phyloP scores from a whole-genome alignment of 2,113 vertebrate genomes.

The Gambusia holbrooki region DNA sequence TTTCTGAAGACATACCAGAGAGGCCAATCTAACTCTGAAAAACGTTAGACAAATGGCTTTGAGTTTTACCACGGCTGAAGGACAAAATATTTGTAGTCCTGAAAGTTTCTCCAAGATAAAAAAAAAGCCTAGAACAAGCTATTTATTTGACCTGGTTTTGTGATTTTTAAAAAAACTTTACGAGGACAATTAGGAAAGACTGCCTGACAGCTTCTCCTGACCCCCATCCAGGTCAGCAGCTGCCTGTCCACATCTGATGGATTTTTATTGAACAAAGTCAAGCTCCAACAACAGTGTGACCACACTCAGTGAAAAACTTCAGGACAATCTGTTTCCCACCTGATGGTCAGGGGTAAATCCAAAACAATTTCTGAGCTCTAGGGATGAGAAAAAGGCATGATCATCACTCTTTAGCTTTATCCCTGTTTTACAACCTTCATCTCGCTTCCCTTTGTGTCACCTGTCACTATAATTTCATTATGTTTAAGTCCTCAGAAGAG shows the following conservation, averaged over 20 bases:
- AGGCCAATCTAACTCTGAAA: slow-evolving; percentile 15
- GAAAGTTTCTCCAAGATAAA: neutral
- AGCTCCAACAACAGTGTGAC: slow-evolving; percentile 39
- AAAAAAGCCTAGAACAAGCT: neutral
- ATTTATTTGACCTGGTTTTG: neutral
- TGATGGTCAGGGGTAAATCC: slow-evolving; percentile 47
- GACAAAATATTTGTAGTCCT: neutral
- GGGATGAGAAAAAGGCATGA: slow-evolving; percentile 45
- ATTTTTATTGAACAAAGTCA: slow-evolving; percentile 52
- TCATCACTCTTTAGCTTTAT: slow-evolving; percentile 49
- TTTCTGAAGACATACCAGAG: slow-evolving; percentile 47
- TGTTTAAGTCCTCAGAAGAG: neutral
- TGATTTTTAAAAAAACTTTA: neutral
- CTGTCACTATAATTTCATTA: slow-evolving; percentile 16
- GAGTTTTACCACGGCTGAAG: neutral
- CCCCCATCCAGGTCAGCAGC: slow-evolving; percentile 9
- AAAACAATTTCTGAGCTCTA: slow-evolving; percentile 60
- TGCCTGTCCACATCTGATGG: slow-evolving; percentile 52
- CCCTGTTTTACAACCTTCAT: slow-evolving; percentile 57
- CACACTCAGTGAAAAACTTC: slow-evolving; percentile 30
- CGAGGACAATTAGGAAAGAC: neutral
- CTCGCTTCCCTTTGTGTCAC: slow-evolving; percentile 2
- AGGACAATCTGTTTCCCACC: slow-evolving; percentile 52
- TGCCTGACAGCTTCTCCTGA: neutral
- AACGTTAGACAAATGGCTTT: neutral